Conservation (phyloP, 30 jellyfish, hydroid and myxozoan genomes). For the Sanderia malayensis region DNA sequence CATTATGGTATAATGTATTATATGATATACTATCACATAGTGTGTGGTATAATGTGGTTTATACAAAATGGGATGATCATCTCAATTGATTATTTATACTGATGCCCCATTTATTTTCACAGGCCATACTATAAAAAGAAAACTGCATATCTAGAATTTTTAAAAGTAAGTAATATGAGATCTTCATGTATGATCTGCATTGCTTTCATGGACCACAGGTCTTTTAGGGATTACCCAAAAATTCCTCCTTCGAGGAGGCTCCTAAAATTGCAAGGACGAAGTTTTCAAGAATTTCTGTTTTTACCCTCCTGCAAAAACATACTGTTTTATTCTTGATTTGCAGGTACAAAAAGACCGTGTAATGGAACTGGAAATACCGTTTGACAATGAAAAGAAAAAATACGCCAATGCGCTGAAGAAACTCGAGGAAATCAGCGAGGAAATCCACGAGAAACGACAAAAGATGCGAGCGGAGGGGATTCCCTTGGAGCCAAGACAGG, state of each 20-base stretch:
- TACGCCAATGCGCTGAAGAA: slow-evolving; percentile 76
- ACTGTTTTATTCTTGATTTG: not conserved
- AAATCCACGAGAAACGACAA: slow-evolving; percentile 80
- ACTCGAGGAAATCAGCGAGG: slow-evolving; percentile 88
- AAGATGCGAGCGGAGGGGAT: slow-evolving; percentile 2
- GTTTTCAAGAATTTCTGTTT: too few relatives aligned
- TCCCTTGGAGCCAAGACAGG: slow-evolving; percentile 69
- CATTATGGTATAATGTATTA: too few relatives aligned
- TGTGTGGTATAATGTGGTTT: too few relatives aligned
- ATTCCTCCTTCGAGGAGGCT: too few relatives aligned
- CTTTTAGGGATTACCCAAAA: too few relatives aligned
- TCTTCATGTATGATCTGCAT: too few relatives aligned
- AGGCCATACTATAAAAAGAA: slow-evolving; percentile 83
- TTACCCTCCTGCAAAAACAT: not conserved
- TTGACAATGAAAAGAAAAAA: slow-evolving; percentile 59
- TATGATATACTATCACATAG: too few relatives aligned
- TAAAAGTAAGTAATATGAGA: slow-evolving; percentile 54
- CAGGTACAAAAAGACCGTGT: slow-evolving; percentile 82
- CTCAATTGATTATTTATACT: too few relatives aligned
- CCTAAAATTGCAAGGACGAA: too few relatives aligned
- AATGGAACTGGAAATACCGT: slow-evolving; percentile 65
- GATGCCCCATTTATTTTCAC: not conserved
- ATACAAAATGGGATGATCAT: too few relatives aligned
- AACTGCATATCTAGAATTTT: slow-evolving; percentile 47
- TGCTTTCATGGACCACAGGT: too few relatives aligned